Conservation (phyloP, 2,888 invertebrate species). For the Trissoscelio sp. region DNA sequence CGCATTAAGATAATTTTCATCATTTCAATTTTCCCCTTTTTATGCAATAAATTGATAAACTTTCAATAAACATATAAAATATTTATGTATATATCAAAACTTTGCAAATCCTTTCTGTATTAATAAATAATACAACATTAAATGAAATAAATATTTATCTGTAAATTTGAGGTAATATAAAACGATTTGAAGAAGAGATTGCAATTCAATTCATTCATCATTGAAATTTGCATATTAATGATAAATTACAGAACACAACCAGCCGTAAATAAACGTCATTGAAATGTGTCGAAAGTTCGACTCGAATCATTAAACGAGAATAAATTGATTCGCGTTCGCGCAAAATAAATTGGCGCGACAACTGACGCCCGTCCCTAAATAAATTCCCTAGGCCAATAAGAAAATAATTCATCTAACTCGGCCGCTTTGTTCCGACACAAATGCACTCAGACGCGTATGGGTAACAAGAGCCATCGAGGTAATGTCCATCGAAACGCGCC, state of each 20-base stretch:
- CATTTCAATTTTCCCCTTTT: background rate
- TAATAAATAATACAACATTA: no score
- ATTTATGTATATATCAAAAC: no score
- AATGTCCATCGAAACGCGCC: conserved; percentile 6
- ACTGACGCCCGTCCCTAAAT: background rate
- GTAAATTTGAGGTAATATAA: no score
- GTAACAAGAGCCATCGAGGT: background rate
- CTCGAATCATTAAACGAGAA: conserved; percentile 14
- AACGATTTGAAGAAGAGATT: no score
- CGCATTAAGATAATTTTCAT: background rate
- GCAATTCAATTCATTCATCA: no score
- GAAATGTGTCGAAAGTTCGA: background rate
- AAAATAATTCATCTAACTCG: conserved; percentile 6
- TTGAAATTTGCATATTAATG: background rate
- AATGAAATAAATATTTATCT: no score
- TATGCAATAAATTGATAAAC: no score
- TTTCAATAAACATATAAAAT: no score
- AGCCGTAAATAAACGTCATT: conserved; percentile 17
- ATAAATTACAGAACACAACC: background rate
- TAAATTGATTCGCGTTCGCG: conserved; percentile 6
- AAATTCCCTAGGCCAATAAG: background rate
- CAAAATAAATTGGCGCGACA: conserved; percentile 13
- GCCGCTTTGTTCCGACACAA: background rate
- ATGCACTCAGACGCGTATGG: background rate
- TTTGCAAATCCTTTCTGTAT: no score